Evolutionary conservation across 64 coral and sea anemone genomes (phyloP).

Genomic region (Montipora efflorescens): DNA sequence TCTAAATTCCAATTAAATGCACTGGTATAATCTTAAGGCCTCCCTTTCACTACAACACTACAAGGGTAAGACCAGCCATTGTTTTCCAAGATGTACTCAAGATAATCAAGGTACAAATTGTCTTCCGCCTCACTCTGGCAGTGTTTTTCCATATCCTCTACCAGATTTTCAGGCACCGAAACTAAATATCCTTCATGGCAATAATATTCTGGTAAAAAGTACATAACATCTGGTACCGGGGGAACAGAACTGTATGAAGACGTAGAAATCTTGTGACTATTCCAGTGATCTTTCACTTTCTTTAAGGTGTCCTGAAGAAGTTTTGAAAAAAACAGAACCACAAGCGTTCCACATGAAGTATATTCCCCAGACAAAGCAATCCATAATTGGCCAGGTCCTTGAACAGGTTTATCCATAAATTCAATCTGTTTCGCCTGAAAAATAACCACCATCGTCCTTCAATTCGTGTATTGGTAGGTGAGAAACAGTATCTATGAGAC

Average conservation of each 20-base stretch:
- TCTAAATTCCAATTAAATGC: not conserved
- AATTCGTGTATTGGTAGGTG: not conserved
- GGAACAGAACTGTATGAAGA: conserved; percentile 8
- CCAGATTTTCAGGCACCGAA: conserved; percentile 14
- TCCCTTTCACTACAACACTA: not conserved
- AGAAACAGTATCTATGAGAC: not conserved
- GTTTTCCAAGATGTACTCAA: conserved; percentile 24
- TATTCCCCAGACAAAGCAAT: too few relatives aligned
- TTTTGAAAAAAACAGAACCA: not conserved
- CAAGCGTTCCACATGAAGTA: conserved; percentile 9
- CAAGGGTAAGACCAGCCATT: not conserved
- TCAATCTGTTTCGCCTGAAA: too few relatives aligned
- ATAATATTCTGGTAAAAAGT: conserved; percentile 42
- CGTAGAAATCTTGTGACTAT: conserved; percentile 11
- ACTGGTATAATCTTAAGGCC: not conserved
- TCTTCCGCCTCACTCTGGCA: conserved; percentile 10
- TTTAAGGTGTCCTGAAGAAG: conserved; percentile 8
- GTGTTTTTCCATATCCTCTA: conserved; percentile 22
- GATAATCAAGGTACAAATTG: conserved; percentile 34
- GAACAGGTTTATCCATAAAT: too few relatives aligned
- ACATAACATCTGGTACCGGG: conserved; percentile 36
- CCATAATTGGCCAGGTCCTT: too few relatives aligned
- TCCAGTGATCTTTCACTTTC: conserved; percentile 32
- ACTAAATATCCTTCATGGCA: conserved; percentile 23
- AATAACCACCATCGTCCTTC: not conserved